These are phyloP conservation scores for Ptiloglossa arizonensis DNA, from an alignment of 1,140 invertebrate species.

Conservation along the genomic window DNA sequence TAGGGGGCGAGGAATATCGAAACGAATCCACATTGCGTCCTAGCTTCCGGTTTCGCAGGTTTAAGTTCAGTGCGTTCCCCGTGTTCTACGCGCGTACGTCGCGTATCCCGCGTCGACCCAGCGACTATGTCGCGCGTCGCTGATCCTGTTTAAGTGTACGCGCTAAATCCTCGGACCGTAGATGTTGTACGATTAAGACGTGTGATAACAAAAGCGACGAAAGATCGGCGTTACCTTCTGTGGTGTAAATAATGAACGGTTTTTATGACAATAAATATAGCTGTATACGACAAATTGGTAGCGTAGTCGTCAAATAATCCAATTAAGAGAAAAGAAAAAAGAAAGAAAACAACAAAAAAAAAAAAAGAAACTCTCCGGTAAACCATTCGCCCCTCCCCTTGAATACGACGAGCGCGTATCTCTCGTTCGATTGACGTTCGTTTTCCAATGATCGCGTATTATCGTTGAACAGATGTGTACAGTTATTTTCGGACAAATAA, in stretches of 20 bases:
- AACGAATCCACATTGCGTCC: background rate
- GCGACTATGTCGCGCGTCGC: background rate
- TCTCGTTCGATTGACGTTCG: background rate
- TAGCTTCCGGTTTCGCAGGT: background rate
- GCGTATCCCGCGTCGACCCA: background rate
- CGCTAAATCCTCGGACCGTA: constrained; percentile 5
- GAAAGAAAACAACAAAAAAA: no score
- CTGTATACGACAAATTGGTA: constrained; percentile 29
- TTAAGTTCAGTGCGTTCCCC: background rate
- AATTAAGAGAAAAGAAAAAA: no score
- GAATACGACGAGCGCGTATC: background rate
- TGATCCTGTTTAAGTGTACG: background rate
- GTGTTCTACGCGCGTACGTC: background rate
- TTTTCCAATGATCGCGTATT: background rate
- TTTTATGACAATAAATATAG: constrained; percentile 69
- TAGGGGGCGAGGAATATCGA: background rate
- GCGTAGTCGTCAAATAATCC: constrained; percentile 11
- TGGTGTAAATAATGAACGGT: constrained; percentile 62
- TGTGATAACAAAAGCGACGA: constrained; percentile 10
- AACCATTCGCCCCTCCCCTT: background rate
- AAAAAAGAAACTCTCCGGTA: no score
- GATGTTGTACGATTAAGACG: constrained; percentile 5
- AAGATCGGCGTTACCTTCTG: constrained; percentile 26
- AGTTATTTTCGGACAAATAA: constrained; percentile 9
- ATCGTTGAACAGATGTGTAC: constrained; percentile 6